A percentile compares a stretch with the other conserved stretches of the same genome.
Evolutionary conservation across 2,888 invertebrate genomes (phyloP).

Genomic region (Diplazon laetatorius): DNA sequence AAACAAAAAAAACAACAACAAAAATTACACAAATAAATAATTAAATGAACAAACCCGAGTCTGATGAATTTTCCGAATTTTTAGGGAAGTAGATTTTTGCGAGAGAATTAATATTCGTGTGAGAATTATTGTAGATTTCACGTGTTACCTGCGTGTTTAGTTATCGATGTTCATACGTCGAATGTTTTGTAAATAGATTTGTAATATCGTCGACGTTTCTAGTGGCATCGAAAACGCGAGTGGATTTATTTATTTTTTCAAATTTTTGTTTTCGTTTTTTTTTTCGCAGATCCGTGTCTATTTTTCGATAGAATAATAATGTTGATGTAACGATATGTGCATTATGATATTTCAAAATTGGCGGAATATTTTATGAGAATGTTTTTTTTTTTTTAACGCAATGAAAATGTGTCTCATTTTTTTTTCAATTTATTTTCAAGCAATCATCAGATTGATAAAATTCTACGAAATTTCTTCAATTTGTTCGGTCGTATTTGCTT

Average conservation of each 20-base stretch:
- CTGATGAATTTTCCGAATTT: constrained; percentile 48
- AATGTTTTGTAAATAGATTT: constrained; percentile 58
- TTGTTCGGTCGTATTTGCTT: too few species aligned
- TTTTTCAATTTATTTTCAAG: background rate
- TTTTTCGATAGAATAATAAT: constrained; percentile 23
- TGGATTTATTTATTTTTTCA: too few species aligned
- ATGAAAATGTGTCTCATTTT: too few species aligned
- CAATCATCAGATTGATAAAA: too few species aligned
- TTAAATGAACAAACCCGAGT: constrained; percentile 40
- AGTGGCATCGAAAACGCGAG: constrained; percentile 28
- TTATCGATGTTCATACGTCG: constrained; percentile 37
- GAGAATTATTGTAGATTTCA: constrained; percentile 25
- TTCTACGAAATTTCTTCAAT: too few species aligned
- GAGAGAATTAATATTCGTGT: background rate
- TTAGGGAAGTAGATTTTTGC: constrained; percentile 29
- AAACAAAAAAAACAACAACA: constrained; percentile 7
- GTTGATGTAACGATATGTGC: background rate
- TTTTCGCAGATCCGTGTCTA: constrained; percentile 5
- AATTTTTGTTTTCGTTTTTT: too few species aligned
- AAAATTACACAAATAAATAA: constrained; percentile 19
- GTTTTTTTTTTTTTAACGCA: background rate
- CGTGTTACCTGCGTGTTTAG: constrained; percentile 20
- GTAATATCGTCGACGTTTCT: constrained; percentile 5
- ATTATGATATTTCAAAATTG: constrained; percentile 2
- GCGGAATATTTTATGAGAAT: background rate